Evolutionary conservation across 2,113 vertebrate genomes (phyloP).

Genomic region (human): DNA sequence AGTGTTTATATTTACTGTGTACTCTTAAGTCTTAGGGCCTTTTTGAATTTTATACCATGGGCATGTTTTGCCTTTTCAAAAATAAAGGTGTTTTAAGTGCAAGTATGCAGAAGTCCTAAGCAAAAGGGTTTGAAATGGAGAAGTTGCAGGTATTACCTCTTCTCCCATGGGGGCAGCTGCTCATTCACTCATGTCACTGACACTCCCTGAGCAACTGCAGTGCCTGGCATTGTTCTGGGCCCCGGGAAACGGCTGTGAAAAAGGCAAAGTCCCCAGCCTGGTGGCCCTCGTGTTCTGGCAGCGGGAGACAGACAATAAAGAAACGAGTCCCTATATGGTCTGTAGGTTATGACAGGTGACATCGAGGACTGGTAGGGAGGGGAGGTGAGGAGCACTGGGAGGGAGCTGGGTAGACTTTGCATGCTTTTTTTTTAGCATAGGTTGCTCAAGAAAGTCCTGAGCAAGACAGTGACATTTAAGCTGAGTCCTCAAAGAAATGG

Average conservation of each 20-base stretch:
- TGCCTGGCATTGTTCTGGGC: neutral
- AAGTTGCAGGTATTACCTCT: fast-evolving
- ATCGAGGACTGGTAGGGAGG: neutral
- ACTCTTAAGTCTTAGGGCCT: neutral
- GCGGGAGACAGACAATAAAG: neutral
- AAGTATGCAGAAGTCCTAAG: neutral
- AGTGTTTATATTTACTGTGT: neutral
- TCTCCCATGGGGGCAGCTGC: neutral
- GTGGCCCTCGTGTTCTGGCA: neutral
- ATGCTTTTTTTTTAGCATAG: neutral
- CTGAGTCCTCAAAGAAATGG: neutral
- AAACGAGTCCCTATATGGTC: fast-evolving
- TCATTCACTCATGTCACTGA: no score
- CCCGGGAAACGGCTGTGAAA: neutral
- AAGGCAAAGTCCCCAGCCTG: no score
- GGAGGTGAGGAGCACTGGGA: fast-evolving
- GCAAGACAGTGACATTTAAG: neutral
- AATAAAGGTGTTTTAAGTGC: neutral
- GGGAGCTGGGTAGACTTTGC: neutral
- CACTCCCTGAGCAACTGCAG: neutral
- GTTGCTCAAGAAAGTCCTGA: neutral
- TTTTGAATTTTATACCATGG: neutral
- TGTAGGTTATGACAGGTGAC: fast-evolving
- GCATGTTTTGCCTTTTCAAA: neutral
- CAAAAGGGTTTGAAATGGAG: neutral